Conservation (phyloP, 2,888 invertebrate genomes). For the Parnassius mnemosyne region DNA sequence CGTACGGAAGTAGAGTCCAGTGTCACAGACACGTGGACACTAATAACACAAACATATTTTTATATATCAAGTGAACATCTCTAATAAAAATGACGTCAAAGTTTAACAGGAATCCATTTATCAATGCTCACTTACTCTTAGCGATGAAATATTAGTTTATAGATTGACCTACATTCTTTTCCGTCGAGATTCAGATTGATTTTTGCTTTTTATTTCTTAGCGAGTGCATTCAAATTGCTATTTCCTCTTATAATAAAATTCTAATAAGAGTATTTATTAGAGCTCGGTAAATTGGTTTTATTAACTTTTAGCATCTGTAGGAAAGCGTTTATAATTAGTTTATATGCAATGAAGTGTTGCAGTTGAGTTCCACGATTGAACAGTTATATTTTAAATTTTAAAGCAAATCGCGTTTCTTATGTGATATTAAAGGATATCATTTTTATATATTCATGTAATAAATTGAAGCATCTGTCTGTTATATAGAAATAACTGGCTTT, state of each 20-base stretch:
- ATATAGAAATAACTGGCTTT: no score
- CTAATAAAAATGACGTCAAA: constrained; percentile 8
- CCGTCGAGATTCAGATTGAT: constrained; percentile 42
- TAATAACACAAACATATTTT: background rate
- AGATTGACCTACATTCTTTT: constrained; percentile 55
- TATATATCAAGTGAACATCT: background rate
- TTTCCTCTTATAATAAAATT: constrained; percentile 61
- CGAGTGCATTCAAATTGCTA: constrained; percentile 61
- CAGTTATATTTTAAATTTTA: no score
- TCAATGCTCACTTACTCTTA: constrained; percentile 38
- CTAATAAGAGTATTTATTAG: constrained; percentile 55
- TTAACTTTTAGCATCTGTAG: background rate
- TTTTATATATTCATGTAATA: no score
- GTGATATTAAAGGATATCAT: no score
- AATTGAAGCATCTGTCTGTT: no score
- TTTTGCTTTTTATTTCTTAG: constrained; percentile 53
- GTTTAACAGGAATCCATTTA: constrained; percentile 42
- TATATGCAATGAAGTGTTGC: no score
- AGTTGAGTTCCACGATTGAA: no score
- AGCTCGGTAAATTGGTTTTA: constrained; percentile 32
- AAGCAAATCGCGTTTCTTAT: no score
- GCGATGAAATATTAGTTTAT: constrained; percentile 60
- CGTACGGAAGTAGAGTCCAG: no score
- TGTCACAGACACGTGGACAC: no score
- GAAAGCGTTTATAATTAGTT: background rate